Base-by-base conservation (phyloP, 2,888 invertebrate genomes). In the Laspeyria flexula region DNA sequence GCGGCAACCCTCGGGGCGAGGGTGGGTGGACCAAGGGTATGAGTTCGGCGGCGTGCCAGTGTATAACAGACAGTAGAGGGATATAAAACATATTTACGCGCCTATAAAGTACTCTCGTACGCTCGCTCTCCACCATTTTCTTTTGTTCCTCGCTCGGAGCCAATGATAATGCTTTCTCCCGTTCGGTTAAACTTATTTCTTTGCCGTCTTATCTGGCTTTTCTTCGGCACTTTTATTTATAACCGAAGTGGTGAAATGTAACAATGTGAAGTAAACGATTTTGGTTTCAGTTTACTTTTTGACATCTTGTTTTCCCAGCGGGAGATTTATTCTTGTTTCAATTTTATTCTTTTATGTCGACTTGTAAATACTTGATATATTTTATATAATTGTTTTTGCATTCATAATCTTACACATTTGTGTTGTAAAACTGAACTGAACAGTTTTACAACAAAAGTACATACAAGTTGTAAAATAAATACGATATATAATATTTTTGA, bases 41-140 rank as follows among this genome's bases (percentile, higher is more conserved):
- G 79, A 77, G 86, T 76, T 75, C 80, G 83, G 79, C 83, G 84
- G 86, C 88, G 86, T 86, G 88, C 90, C 90, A 89, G 85, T 91
- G 88, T 90, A 91, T 90, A 91, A 91, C 92, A 91, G 91, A 90
- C 91, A 91, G 88, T 91, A 90, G 91, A 92, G 88, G 88, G 90
- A 90, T 91, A 91, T 92, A 91, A 92, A 92, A 92, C 92, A 92
- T 92, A 92, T 92, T 92, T 92, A 92, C 92, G 92, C 92, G 91
- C 91, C 92, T 92, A 92, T 92, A 92, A 92, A 92, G 91, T 90
- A 91, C 92, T 91, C 90, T 91, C 87, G 90, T 91, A 88, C 90
- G 88, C 85, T 90, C 85, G 84, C 88, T 88, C 89, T 90, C 88
- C 81, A 89, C 88, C 86, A 88, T 90, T 92, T 90, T 91, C 91